Percentiles rank a stretch among this genome's conserved stretches.
Conservation (phyloP, 2,888 invertebrate species). For the Drosophila anomelani region DNA sequence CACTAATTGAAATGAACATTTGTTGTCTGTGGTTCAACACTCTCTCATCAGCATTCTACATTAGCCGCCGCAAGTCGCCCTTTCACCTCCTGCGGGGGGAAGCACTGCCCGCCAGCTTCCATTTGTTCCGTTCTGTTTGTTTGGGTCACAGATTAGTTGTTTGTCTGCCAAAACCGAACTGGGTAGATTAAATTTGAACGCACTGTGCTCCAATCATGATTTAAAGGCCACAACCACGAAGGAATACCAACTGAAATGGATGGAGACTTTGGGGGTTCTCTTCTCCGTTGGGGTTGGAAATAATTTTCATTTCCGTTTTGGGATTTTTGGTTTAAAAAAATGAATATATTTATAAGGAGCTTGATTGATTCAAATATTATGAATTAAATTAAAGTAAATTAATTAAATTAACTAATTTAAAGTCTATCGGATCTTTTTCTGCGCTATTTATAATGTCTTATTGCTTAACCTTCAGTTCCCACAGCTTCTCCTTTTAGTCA, state of each 20-base stretch:
- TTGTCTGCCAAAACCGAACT: slow-evolving; percentile 22
- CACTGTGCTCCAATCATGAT: slow-evolving; percentile 7
- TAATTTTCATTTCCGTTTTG: too few relatives aligned
- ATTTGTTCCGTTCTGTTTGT: slow-evolving; percentile 34
- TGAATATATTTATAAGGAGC: too few relatives aligned
- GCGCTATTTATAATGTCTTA: too few relatives aligned
- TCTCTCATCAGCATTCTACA: slow-evolving; percentile 11
- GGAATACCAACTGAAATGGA: not conserved
- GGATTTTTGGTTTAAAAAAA: too few relatives aligned
- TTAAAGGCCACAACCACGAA: not conserved
- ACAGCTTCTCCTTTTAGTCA: too few relatives aligned
- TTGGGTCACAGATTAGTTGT: slow-evolving; percentile 42
- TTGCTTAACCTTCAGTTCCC: not conserved
- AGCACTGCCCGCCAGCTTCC: not conserved
- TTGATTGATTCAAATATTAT: too few relatives aligned
- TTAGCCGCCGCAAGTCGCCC: slow-evolving; percentile 50
- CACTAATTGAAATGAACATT: slow-evolving; percentile 75
- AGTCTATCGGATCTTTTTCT: too few relatives aligned
- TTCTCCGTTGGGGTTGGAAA: too few relatives aligned
- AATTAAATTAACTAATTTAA: too few relatives aligned
- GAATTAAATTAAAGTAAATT: too few relatives aligned
- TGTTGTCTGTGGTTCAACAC: slow-evolving; percentile 52
- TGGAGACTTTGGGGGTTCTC: not conserved
- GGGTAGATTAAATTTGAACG: slow-evolving; percentile 22
- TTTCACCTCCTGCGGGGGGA: slow-evolving; percentile 15